Evolutionary conservation across 2,113 vertebrate genomes (phyloP).

Genomic region (Cyprinodon tularosa): DNA sequence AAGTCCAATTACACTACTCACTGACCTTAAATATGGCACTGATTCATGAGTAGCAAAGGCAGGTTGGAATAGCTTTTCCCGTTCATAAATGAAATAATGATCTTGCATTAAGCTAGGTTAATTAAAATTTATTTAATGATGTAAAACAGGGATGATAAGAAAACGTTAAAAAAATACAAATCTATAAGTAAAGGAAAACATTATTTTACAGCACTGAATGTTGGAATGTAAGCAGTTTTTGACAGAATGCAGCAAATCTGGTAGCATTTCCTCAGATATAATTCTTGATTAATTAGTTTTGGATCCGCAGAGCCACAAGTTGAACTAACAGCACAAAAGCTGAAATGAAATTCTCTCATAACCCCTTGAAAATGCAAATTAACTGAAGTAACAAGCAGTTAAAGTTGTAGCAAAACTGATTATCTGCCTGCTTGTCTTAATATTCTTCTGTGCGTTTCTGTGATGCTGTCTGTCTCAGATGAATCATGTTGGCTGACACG

Average conservation of each 20-base stretch:
- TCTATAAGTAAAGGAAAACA: neutral
- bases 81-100: neutral
- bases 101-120: neutral
- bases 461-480: slow-evolving; percentile 33
- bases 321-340: slow-evolving; percentile 47
- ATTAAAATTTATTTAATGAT: neutral
- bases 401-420: slow-evolving; percentile 39
- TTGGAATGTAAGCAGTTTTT: neutral
- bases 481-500: slow-evolving; percentile 30
- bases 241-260: slow-evolving; percentile 12
- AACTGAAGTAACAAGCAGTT: slow-evolving; percentile 40
- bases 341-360: slow-evolving; percentile 48
- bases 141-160: neutral
- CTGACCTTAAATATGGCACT: neutral
- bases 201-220: neutral
- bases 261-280: slow-evolving; percentile 28
- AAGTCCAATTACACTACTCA: neutral
- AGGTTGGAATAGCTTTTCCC: neutral
- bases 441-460: slow-evolving; percentile 19
- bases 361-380: slow-evolving; percentile 51
- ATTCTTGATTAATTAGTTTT: slow-evolving; percentile 28
- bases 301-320: slow-evolving; percentile 35
- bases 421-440: slow-evolving; percentile 59
- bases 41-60: neutral
- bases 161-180: neutral